Evolutionary conservation across 2,113 vertebrate species (phyloP).

Genomic region (Alces alces): DNA sequence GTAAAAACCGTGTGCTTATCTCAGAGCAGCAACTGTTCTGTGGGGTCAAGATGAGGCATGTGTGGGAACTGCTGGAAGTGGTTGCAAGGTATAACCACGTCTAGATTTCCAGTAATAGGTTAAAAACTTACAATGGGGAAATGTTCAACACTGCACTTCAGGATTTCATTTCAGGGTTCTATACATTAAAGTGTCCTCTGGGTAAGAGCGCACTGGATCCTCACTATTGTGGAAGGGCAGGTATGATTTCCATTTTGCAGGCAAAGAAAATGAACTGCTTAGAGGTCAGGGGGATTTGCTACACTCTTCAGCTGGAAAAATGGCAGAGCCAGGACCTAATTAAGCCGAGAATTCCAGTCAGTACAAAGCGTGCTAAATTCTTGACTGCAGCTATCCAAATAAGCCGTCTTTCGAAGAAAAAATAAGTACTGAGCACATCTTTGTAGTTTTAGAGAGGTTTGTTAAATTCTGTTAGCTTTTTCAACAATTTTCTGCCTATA

Average conservation of each 20-base stretch:
- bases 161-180: background rate
- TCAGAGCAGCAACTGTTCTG: slow-evolving; percentile 29
- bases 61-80: background rate
- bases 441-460: background rate
- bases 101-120: background rate
- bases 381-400: background rate
- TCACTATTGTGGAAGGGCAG: background rate
- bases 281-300: background rate
- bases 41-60: background rate
- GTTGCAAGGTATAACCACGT: background rate
- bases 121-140: background rate
- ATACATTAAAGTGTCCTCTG: background rate
- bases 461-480: background rate
- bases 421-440: background rate
- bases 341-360: background rate
- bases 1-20: slow-evolving; percentile 5
- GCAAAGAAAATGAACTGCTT: background rate
- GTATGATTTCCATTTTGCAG: background rate
- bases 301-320: background rate
- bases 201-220: background rate
- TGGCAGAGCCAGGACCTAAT: background rate
- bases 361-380: background rate
- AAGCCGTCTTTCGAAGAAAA: background rate
- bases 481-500: background rate
- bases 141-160: background rate